Base-by-base conservation (phyloP, 2,888 invertebrate genomes). In the Phyto melanocephala region DNA sequence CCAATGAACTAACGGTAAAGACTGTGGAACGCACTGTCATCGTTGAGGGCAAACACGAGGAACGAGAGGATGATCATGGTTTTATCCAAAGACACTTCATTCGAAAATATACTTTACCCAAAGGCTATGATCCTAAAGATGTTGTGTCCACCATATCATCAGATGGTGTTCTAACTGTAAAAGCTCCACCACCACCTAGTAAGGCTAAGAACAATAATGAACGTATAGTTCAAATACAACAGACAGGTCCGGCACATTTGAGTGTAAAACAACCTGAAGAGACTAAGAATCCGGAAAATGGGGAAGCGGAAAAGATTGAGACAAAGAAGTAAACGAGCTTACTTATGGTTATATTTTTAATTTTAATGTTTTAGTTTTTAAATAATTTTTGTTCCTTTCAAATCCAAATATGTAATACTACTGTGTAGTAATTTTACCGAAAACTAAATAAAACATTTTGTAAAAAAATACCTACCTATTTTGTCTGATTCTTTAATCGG, bases 1-100 rank as follows among this genome's bases (percentile, higher is more conserved):
- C 96, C 0, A 94, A 95, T 17, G 96, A 96, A 89, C 94, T 96
- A 50, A 92, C 93, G 1, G 96, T 97, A 28, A 96, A 95, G 89
- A 95, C 95, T 0, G 93, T 95, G 0, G 96, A 95, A n/a, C 94
- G 94, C 81, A 93, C 92, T 42, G 93, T 96, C 10, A 92, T 94
- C 56, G 92, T 95, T 7, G 95, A 96, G 89, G 96, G 95, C 0
- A 95, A 94, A 88, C 96, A 95, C 87, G 95, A 95, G 87, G 94
- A 96, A 80, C 94, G 94, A 83, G 93, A 93, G 33, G 95, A 95
- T 83, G 93, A 94, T 20, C 94, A 95, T 84, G 96, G 96, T 0
- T 94, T 93, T 90, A 93, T 96, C 7, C 94, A 94, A 37, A 93
- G 95, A 60, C 95, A 96, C 84, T 95, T 96, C 86, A 93, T 95